Percentiles rank a stretch among this genome's conserved stretches.
Conservation (phyloP, 1,140 invertebrate genomes). For the Leptinotarsa lineolata region DNA sequence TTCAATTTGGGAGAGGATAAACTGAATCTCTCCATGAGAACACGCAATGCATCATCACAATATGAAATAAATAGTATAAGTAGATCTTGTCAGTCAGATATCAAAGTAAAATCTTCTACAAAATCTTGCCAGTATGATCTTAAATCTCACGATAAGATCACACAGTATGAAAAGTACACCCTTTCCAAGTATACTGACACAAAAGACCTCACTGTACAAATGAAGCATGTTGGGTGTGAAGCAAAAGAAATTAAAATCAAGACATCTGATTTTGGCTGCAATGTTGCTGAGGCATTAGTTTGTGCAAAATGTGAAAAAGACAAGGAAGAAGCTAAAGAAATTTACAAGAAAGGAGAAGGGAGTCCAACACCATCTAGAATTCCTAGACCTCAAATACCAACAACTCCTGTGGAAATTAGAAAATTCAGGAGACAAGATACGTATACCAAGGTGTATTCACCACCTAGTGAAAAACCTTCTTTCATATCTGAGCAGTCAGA, state of each 20-base stretch:
- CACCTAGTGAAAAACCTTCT: conserved; percentile 34
- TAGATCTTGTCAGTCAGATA: conserved; percentile 42
- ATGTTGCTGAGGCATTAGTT: conserved; percentile 16
- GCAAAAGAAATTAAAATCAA: conserved; percentile 31
- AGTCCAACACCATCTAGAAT: conserved; percentile 53
- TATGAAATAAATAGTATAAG: conserved; percentile 39
- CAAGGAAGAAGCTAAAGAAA: conserved; percentile 41
- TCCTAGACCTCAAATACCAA: conserved; percentile 56
- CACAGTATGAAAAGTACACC: conserved; percentile 44
- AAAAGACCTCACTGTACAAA: conserved; percentile 40
- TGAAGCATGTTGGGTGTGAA: conserved; percentile 41
- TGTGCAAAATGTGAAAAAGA: conserved; percentile 39
- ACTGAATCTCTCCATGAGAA: conserved; percentile 41
- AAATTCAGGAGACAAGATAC: conserved; percentile 60
- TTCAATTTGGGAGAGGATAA: conserved; percentile 53
- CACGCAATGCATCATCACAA: conserved; percentile 47
- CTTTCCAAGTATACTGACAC: conserved; percentile 48
- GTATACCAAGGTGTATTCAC: conserved; percentile 55
- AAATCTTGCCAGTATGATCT: conserved; percentile 54
- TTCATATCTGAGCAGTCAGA: conserved; percentile 47
- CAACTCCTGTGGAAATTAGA: conserved; percentile 56
- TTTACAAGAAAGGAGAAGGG: conserved; percentile 52
- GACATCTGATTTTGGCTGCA: conserved; percentile 39
- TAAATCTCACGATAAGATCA: conserved; percentile 45
- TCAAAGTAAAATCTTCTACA: conserved; percentile 44